Percentiles rank a stretch among this genome's conserved stretches.
Conservation (phyloP, 1,140 invertebrate species). For the Caerostris extrusa region DNA sequence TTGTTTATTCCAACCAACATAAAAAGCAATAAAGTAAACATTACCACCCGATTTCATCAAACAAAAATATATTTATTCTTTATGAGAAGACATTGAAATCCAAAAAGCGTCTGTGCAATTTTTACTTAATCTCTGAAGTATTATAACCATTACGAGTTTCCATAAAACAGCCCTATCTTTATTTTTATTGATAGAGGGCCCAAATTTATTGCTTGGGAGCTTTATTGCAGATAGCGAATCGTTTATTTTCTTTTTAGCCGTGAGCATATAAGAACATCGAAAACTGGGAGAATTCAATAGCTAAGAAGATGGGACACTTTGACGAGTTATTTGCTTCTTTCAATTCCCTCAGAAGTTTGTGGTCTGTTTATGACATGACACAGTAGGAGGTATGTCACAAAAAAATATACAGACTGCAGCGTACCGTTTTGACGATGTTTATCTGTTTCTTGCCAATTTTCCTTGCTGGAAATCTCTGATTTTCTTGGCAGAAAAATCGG, state of each 20-base stretch:
- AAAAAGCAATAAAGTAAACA: neutral
- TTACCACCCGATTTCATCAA: neutral
- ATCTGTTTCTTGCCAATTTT: neutral
- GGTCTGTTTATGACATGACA: constrained; percentile 39
- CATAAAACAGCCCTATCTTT: neutral
- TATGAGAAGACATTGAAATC: neutral
- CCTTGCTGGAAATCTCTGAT: neutral
- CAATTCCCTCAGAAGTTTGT: constrained; percentile 15
- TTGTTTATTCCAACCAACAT: too few relatives aligned
- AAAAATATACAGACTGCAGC: constrained; percentile 34
- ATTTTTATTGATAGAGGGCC: neutral
- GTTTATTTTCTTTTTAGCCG: constrained; percentile 39
- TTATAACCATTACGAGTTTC: constrained; percentile 28
- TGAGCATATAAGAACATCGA: constrained; percentile 14
- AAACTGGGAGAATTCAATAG: neutral
- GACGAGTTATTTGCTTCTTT: constrained; percentile 32
- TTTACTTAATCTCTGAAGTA: constrained; percentile 20
- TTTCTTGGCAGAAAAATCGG: neutral
- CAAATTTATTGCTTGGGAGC: neutral
- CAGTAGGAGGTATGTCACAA: constrained; percentile 45
- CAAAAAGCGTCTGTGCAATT: neutral
- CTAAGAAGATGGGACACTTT: constrained; percentile 30
- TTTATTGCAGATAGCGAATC: constrained; percentile 14
- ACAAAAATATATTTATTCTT: neutral
- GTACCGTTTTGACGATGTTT: constrained; percentile 28